These are phyloP conservation scores for Nemoura dubitans DNA, from an alignment of 2,888 invertebrate genomes.

Conservation along the genomic window DNA sequence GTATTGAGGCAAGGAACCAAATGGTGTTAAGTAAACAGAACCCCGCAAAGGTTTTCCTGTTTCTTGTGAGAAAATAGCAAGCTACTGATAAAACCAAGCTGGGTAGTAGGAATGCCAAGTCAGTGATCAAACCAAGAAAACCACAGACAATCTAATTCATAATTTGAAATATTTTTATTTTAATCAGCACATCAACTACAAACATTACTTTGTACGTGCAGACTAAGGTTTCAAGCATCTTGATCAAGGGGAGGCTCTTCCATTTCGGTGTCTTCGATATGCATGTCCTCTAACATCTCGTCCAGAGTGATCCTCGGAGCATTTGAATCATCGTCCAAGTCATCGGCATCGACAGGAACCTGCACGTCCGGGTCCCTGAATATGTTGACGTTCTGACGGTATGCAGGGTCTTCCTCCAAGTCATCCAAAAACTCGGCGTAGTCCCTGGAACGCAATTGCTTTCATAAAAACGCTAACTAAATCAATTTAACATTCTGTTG, in stretches of 20 bases:
- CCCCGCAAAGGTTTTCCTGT: too few relatives aligned
- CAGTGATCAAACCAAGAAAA: background rate
- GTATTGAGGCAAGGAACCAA: too few relatives aligned
- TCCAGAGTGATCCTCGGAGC: slow-evolving; percentile 83
- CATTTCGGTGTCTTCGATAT: slow-evolving; percentile 83
- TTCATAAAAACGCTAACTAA: background rate
- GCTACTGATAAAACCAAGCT: too few relatives aligned
- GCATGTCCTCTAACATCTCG: slow-evolving; percentile 93
- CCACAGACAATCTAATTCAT: background rate
- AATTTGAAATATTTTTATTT: slow-evolving; percentile 3
- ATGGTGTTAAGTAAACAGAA: too few relatives aligned
- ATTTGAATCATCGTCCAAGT: slow-evolving; percentile 64
- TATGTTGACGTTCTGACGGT: slow-evolving; percentile 93
- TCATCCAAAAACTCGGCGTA: slow-evolving; percentile 97
- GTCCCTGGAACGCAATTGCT: slow-evolving; percentile 69
- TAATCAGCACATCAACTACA: background rate
- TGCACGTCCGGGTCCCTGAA: slow-evolving; percentile 71
- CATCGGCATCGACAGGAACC: slow-evolving; percentile 68
- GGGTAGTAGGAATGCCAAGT: background rate
- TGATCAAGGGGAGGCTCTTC: slow-evolving; percentile 52
- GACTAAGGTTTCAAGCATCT: background rate
- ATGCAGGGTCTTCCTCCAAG: slow-evolving; percentile 91
- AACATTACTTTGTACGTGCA: slow-evolving; percentile 7
- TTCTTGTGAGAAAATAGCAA: too few relatives aligned
- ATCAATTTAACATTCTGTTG: too few relatives aligned